Evolutionary conservation across 2,797 vertebrate genomes (phyloP).

Genomic region (Urosaurus nigricauda): DNA sequence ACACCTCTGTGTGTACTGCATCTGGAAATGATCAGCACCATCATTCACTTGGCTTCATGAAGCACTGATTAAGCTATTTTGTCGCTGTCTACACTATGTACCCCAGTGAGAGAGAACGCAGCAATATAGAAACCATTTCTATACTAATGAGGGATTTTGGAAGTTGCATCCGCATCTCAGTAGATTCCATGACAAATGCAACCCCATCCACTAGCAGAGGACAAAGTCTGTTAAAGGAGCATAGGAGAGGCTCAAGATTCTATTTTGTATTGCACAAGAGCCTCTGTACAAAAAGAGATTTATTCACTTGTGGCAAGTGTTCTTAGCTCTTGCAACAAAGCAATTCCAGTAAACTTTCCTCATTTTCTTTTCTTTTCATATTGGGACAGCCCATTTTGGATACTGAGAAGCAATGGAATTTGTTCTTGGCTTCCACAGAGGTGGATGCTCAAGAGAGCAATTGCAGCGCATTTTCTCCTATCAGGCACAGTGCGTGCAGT

Average conservation of each 20-base stretch:
- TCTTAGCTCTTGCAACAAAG: slow-evolving; percentile 62
- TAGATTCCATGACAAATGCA: neutral
- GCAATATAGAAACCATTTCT: neutral
- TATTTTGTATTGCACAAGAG: slow-evolving; percentile 17
- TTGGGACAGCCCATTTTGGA: slow-evolving; percentile 68
- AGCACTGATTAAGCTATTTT: neutral
- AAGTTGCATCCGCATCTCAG: neutral
- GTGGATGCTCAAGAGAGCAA: slow-evolving; percentile 69
- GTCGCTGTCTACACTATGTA: neutral
- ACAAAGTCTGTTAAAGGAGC: neutral
- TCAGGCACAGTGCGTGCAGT: slow-evolving; percentile 62
- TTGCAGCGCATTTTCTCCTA: slow-evolving; percentile 68
- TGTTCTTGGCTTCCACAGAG: slow-evolving; percentile 71
- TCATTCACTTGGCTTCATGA: neutral
- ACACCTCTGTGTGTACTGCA: neutral
- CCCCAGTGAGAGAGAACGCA: neutral
- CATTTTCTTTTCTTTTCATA: slow-evolving; percentile 60
- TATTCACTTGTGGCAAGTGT: slow-evolving; percentile 65
- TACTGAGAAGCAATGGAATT: slow-evolving; percentile 72
- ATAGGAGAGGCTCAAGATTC: slow-evolving; percentile 30
- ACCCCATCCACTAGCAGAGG: too few species aligned
- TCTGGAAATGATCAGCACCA: neutral
- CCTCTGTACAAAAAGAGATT: slow-evolving; percentile 41
- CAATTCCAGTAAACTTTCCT: slow-evolving; percentile 65
- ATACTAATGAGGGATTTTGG: too few species aligned